Evolutionary conservation across 2,113 vertebrate species (phyloP), one percentile per base, ranked within the genome.

Genomic region (Phaetusa simplex): DNA sequence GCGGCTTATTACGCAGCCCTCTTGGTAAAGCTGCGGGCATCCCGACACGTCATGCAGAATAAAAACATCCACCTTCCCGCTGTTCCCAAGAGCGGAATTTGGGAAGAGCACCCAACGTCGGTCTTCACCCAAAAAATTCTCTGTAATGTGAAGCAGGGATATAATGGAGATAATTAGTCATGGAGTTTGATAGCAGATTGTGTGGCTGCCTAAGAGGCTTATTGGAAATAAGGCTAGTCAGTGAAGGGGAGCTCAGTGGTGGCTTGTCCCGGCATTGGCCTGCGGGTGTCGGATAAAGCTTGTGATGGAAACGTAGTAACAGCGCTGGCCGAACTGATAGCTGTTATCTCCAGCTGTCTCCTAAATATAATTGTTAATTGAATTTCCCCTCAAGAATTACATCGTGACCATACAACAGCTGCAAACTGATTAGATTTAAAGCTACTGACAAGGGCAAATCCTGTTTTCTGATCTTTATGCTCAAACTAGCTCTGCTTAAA

Each of bases 341-440:
- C 83, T 67, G 34, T 91, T 87, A 74, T 71, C 87, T 93, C 84
- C 93, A 96, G 95, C 95, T 97, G 91, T 85, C 90, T 49, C 91
- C 95, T 91, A 61, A 67, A 82, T 69, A 74, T 59, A 58, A 82
- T 80, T 81, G 64, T 80, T 95, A 96, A 96, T 94, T 95, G 69
- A 95, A 92, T 94, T 94, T 92, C 42, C 81, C 72, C 77, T 71
- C 86, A 88, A 93, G 88, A 96, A 62, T 93, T 83, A 72, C 47
- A 17, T 86, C 15, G 27, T 64, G 79, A 73, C 80, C 16, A 1
- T 16, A 53, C 47, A 93, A 94, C 95, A 97, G 95, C 95, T 95
- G 95, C 87, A 87, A 65, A 73, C 74, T 74, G 87, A 96, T 96
- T 52, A 96, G 93, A 76, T 96, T 82, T 93, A 95, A 88, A 95